These are phyloP conservation scores for Aphidius gifuensis DNA, from an alignment of 1,140 invertebrate genomes.

Conservation along the genomic window DNA sequence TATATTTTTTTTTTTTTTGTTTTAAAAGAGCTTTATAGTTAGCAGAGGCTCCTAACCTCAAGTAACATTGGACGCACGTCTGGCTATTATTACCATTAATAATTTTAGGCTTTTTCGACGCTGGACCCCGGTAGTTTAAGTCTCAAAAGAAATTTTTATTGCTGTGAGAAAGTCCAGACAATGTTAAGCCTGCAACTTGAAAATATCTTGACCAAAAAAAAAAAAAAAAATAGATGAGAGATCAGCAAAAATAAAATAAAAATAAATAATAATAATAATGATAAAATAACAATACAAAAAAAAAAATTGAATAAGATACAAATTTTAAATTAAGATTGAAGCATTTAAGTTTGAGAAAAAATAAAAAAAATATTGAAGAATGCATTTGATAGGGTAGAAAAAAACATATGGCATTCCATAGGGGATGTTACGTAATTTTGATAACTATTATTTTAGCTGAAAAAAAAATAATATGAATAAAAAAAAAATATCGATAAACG, in stretches of 20 bases:
- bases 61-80: constrained; percentile 16
- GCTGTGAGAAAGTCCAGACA: constrained; percentile 39
- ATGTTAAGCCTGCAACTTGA: not conserved
- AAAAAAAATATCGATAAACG: constrained; percentile 25
- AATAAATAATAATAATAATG: no score
- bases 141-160: constrained; percentile 30
- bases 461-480: constrained; percentile 19
- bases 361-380: not conserved
- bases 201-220: not conserved
- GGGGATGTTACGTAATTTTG: constrained; percentile 17
- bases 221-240: no score
- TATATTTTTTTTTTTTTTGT: not conserved
- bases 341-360: not conserved
- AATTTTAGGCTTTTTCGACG: constrained; percentile 38
- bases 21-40: not conserved
- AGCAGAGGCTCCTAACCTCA: constrained; percentile 1
- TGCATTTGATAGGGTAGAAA: not conserved
- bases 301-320: not conserved
- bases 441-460: constrained; percentile 27
- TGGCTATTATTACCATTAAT: constrained; percentile 47
- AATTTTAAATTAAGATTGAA: no score
- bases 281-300: no score
- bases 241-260: no score
- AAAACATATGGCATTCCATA: constrained; percentile 2
- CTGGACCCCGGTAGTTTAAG: constrained; percentile 35